Base-by-base conservation (phyloP, 2,888 invertebrate genomes). In the Bembecia ichneumoniformis region DNA sequence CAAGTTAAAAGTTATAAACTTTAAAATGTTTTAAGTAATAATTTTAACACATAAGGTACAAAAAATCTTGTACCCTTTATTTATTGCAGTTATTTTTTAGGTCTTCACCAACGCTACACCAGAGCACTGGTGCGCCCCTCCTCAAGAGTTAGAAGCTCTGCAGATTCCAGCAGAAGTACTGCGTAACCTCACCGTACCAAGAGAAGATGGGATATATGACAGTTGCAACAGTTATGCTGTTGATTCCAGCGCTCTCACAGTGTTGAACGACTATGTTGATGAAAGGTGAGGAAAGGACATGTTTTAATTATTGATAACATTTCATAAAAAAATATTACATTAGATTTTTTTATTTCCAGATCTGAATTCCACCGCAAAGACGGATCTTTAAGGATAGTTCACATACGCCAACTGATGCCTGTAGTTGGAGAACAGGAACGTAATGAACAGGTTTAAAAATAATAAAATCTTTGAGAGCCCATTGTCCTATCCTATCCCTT, bases 101-200 rank as follows among this genome's bases (percentile, higher is more conserved):
- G 90, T 92, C 46, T 92, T 92, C 70, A 90, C 91, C 52, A 91
- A 91, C 53, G 91, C 91, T n/a, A 89, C 90, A 11, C 92, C 92
- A 14, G 89, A 89, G 28, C 92, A 92, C 63, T 91, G 91, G 90
- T 93, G 92, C 61, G 81, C 87, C 1, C 84, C 91, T 1, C 82
- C 86, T 5, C 86, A 88, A 17, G 88, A 89, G 58, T 67, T 90
- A 44, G 79, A 87, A 43, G 73, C 76, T 46, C 68, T 84, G 49
- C 71, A 80, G 34, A 70, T 91, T 49, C 80, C 86, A 49, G 72
- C 86, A 14, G 83, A 82, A 1, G 69, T 88, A 52, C 68, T 89
- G 5, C 86, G 88, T 46, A 80, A 84, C 15, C 72, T 91, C 14
- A 89, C 88, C 3, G 72, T 91, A 61, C 91, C 90, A 54, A 70